A percentile compares a stretch with the other conserved stretches of the same genome.
These are phyloP conservation scores for Polydrusus tereticollis DNA, from an alignment of 2,888 invertebrate species.

Conservation along the genomic window DNA sequence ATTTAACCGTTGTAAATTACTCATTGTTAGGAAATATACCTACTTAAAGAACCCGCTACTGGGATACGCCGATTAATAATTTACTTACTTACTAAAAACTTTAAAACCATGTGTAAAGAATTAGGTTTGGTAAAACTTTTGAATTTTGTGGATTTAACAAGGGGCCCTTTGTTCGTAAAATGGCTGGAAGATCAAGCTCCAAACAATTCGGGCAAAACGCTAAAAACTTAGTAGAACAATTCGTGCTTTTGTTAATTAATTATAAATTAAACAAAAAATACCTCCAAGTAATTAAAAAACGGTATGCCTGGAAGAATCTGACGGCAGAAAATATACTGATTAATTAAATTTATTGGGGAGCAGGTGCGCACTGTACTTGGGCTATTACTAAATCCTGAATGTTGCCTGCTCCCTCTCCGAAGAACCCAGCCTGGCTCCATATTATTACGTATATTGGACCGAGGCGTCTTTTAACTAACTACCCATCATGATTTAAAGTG, in stretches of 20 bases:
- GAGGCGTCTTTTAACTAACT: constrained; percentile 22
- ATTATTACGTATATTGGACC: constrained; percentile 47
- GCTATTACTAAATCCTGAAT: constrained; percentile 48
- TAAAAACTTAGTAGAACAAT: constrained; percentile 24
- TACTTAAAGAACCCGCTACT: background rate
- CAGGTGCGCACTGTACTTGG: constrained; percentile 48
- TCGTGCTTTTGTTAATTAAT: constrained; percentile 34
- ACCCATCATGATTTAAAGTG: constrained; percentile 36
- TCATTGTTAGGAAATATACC: too few species aligned
- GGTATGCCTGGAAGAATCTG: constrained; percentile 45
- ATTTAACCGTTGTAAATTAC: too few species aligned
- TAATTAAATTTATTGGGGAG: constrained; percentile 51
- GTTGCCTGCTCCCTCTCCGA: constrained; percentile 43
- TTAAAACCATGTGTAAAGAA: background rate
- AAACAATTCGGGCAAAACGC: constrained; percentile 18
- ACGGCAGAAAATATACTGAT: constrained; percentile 49
- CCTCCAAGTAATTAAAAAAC: constrained; percentile 46
- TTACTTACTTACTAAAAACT: background rate
- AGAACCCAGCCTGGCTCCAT: constrained; percentile 41
- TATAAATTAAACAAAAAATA: constrained; percentile 39
- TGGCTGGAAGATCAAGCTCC: constrained; percentile 17
- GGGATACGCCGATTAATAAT: background rate
- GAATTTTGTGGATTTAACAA: constrained; percentile 1
- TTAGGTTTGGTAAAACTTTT: constrained; percentile 6
- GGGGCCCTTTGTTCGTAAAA: constrained; percentile 16